Evolutionary conservation across 2,797 vertebrate genomes (phyloP).

Genomic region (Crypturellus tataupa): DNA sequence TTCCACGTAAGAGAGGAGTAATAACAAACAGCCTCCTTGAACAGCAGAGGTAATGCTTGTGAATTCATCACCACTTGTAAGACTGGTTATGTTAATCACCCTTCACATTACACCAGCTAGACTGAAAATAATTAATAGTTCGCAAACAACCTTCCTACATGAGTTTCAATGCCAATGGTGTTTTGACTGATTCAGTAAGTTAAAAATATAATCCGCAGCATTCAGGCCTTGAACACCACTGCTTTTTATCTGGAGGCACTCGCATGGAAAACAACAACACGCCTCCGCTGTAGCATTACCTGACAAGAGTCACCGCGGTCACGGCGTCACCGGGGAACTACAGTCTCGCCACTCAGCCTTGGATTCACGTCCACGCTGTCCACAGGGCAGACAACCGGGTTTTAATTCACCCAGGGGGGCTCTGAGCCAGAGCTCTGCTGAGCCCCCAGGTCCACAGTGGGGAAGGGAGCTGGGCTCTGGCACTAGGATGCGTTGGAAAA

Average conservation of each 20-base stretch:
- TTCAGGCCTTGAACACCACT: not conserved
- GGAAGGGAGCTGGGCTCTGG: not conserved
- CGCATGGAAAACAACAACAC: not conserved
- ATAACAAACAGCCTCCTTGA: not conserved
- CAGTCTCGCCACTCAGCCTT: not conserved
- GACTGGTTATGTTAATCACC: conserved; percentile 68
- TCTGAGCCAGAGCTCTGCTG: not conserved
- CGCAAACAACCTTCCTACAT: conserved; percentile 14
- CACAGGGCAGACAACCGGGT: not conserved
- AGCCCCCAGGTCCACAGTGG: not conserved
- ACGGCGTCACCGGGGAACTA: not conserved
- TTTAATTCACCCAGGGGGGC: fast-evolving
- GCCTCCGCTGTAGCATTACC: not conserved
- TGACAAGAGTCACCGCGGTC: not conserved
- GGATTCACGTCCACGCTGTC: not conserved
- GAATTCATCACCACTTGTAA: conserved; percentile 49
- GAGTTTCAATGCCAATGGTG: not conserved
- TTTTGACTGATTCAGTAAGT: conserved; percentile 14
- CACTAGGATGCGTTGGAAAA: not conserved
- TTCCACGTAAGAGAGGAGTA: not conserved
- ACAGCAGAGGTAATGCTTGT: not conserved
- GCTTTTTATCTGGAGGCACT: not conserved
- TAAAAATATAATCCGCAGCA: not conserved
- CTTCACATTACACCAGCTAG: not conserved
- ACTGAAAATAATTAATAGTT: conserved; percentile 44